These are phyloP conservation scores for Aegotheles bennettii DNA, from an alignment of 2,113 vertebrate species.

Conservation along the genomic window DNA sequence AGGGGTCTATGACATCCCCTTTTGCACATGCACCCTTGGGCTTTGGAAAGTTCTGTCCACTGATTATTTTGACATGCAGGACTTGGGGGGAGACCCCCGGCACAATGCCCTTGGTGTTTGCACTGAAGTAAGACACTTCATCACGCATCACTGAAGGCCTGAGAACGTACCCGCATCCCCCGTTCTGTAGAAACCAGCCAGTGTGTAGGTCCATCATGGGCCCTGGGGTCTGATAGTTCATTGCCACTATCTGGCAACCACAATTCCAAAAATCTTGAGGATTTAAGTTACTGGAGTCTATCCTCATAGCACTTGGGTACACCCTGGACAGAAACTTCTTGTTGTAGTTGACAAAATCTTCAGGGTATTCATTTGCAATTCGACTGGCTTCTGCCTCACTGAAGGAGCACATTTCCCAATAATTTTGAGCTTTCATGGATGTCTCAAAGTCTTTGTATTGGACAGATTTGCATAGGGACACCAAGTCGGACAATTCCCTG, in stretches of 20 bases:
- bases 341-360: conserved; percentile 95
- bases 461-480: conserved; percentile 84
- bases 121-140: conserved; percentile 95
- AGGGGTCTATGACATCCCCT: conserved; percentile 96
- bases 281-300: conserved; percentile 96
- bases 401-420: conserved; percentile 92
- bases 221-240: conserved; percentile 96
- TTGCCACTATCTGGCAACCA: conserved; percentile 93
- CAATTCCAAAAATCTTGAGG: conserved; percentile 98
- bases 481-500: conserved; percentile 88
- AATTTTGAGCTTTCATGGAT: conserved; percentile 84
- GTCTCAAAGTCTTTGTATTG: conserved; percentile 86
- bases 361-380: conserved; percentile 89
- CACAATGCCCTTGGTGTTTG: conserved; percentile 92
- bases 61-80: conserved; percentile 94
- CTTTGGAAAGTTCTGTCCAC: conserved; percentile 95
- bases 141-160: conserved; percentile 93
- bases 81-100: conserved; percentile 91
- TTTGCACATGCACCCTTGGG: conserved; percentile 95
- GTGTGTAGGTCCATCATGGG: conserved; percentile 96
- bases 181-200: conserved; percentile 93
- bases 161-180: conserved; percentile 91
- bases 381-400: conserved; percentile 91
- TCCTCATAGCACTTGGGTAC: conserved; percentile 89
- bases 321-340: conserved; percentile 91